phyloP scores from a whole-genome alignment of 2,113 vertebrate genomes.

The Phasianus colchicus region DNA sequence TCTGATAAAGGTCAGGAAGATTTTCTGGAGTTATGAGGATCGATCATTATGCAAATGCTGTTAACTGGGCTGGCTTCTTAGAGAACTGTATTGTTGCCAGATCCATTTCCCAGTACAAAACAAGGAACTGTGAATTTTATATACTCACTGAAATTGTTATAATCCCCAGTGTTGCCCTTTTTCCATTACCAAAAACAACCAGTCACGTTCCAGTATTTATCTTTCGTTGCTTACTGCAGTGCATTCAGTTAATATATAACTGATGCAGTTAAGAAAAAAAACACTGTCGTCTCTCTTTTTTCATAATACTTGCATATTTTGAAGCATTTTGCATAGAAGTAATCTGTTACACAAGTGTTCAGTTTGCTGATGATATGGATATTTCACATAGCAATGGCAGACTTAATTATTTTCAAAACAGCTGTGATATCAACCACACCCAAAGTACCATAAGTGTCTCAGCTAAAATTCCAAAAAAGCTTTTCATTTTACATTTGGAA shows the following conservation, averaged over 20 bases:
- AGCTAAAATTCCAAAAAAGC: background rate
- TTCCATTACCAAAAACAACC: background rate
- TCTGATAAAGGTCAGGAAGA: background rate
- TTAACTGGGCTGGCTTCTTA: background rate
- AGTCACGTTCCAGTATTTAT: background rate
- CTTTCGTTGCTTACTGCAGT: background rate
- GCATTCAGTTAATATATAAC: background rate
- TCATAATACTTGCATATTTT: background rate
- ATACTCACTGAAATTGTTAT: background rate
- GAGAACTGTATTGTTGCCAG: background rate
- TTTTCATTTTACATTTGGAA: slow-evolving; percentile 40
- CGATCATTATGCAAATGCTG: background rate
- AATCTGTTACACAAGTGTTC: background rate
- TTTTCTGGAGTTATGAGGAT: background rate
- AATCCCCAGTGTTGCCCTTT: background rate
- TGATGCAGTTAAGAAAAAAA: background rate
- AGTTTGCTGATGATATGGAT: background rate
- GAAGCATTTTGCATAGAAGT: background rate
- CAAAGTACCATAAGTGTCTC: background rate
- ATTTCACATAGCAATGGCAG: background rate
- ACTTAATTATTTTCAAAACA: slow-evolving; percentile 27
- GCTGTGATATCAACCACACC: slow-evolving; percentile 11
- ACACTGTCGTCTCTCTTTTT: background rate
- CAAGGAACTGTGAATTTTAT: background rate
- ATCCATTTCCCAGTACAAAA: background rate